Conservation (phyloP, 2,113 vertebrate genomes). For the Mesocricetus auratus region DNA sequence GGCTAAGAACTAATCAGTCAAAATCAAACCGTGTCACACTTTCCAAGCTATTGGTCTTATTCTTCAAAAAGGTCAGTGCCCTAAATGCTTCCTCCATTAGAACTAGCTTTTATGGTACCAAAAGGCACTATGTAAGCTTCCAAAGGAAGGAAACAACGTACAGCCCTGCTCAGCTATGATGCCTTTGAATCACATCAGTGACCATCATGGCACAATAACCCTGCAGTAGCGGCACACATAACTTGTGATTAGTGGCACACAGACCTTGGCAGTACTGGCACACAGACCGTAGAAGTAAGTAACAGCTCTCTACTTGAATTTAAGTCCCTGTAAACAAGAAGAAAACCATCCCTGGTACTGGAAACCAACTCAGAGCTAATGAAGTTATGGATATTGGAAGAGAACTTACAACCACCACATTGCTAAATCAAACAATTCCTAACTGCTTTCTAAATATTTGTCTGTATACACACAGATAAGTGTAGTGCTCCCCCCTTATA, state of each 20-base stretch:
- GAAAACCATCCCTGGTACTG: neutral
- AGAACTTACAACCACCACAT: neutral
- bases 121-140: neutral
- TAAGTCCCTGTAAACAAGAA: neutral
- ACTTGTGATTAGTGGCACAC: neutral
- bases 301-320: neutral
- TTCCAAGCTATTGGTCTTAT: neutral
- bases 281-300: too few relatives aligned
- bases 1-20: neutral
- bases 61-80: neutral
- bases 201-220: neutral
- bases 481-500: neutral
- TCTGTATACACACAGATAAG: neutral
- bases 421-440: neutral
- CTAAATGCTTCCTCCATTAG: neutral
- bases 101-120: neutral
- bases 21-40: neutral
- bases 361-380: neutral
- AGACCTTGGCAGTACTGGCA: neutral
- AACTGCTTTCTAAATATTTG: neutral
- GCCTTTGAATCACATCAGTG: neutral
- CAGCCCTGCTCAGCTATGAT: neutral
- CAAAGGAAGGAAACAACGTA: neutral
- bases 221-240: neutral
- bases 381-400: neutral